These are phyloP conservation scores for Styela clava DNA, from an alignment of 23 tunicate genomes.

Conservation along the genomic window DNA sequence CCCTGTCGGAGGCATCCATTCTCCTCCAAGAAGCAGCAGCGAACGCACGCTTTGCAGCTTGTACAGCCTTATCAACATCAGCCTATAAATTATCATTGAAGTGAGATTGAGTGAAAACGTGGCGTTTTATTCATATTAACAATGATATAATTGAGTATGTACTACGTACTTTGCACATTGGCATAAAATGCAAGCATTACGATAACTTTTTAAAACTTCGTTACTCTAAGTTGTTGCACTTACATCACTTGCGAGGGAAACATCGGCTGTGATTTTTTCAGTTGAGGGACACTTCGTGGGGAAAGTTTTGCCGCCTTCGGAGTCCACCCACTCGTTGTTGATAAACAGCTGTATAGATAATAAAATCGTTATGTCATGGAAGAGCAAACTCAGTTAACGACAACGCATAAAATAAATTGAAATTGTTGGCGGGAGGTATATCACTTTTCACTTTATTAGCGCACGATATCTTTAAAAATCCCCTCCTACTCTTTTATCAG, in stretches of 20 bases:
- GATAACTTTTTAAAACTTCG: too few species aligned
- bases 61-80: slow-evolving; percentile 84
- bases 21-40: slow-evolving; percentile 63
- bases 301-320: slow-evolving; percentile 32
- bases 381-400: too few species aligned
- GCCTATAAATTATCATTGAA: slow-evolving; percentile 22
- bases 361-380: background rate
- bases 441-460: too few species aligned
- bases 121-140: too few species aligned
- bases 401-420: too few species aligned
- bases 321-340: slow-evolving; percentile 75
- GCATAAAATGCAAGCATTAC: too few species aligned
- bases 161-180: too few species aligned
- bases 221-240: too few species aligned
- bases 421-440: background rate
- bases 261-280: slow-evolving; percentile 51
- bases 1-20: slow-evolving; percentile 93
- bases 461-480: too few species aligned
- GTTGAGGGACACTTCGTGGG: slow-evolving; percentile 67
- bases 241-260: slow-evolving; percentile 58
- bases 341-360: slow-evolving; percentile 67
- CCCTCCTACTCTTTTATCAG: too few species aligned
- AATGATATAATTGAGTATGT: too few species aligned
- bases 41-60: slow-evolving; percentile 72
- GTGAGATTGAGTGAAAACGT: too few species aligned